These are phyloP conservation scores for Rhamphomyia laevipes DNA, from an alignment of 2,888 invertebrate genomes.

Conservation along the genomic window DNA sequence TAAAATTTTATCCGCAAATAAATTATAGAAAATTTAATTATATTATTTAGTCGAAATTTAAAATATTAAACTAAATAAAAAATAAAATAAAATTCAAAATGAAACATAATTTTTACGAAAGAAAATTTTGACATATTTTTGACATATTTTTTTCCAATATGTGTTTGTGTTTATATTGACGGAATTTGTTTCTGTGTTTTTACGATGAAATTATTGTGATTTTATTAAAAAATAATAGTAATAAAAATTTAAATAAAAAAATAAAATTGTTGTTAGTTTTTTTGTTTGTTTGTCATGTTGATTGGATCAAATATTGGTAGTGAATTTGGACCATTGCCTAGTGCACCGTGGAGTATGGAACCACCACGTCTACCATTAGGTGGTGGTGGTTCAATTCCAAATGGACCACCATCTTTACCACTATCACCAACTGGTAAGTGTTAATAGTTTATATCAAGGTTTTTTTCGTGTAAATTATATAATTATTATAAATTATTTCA, in stretches of 20 bases:
- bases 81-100: not conserved
- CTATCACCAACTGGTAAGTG: slow-evolving; percentile 46
- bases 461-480: not conserved
- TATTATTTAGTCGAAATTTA: too few relatives aligned
- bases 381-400: slow-evolving; percentile 31
- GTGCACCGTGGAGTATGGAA: slow-evolving; percentile 27
- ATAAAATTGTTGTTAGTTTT: not conserved
- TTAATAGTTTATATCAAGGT: slow-evolving; percentile 7
- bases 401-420: slow-evolving; percentile 39
- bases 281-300: slow-evolving; percentile 21
- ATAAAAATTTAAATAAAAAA: not conserved
- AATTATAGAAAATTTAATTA: too few relatives aligned
- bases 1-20: not conserved
- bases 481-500: too few relatives aligned
- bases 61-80: not conserved
- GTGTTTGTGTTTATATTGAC: not conserved
- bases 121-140: not conserved
- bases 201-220: too few relatives aligned
- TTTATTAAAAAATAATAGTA: not conserved
- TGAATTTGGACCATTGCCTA: slow-evolving; percentile 25
- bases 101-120: not conserved
- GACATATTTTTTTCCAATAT: too few relatives aligned
- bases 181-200: too few relatives aligned
- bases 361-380: slow-evolving; percentile 20
- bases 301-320: slow-evolving; percentile 26